Evolutionary conservation across 2,113 vertebrate genomes (phyloP).

Genomic region (Engraulis encrasicolus): DNA sequence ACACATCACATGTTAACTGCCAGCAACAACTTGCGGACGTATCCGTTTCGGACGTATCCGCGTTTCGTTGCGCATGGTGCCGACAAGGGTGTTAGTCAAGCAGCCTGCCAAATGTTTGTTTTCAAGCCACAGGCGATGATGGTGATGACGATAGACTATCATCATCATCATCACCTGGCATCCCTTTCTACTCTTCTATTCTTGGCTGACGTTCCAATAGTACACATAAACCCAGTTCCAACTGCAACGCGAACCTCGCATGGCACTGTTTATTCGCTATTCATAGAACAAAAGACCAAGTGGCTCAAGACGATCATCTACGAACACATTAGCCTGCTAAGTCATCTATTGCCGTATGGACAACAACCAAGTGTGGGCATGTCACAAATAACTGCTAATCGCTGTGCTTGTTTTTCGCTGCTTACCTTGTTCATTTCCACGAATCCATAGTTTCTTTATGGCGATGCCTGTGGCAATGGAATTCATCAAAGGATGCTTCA

Average conservation of each 20-base stretch:
- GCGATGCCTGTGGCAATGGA: background rate
- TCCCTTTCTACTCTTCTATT: background rate
- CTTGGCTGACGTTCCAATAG: background rate
- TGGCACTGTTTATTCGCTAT: background rate
- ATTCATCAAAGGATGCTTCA: background rate
- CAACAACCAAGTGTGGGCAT: background rate
- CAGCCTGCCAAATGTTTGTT: background rate
- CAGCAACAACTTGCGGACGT: background rate
- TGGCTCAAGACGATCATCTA: background rate
- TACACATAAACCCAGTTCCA: background rate
- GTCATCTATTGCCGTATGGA: background rate
- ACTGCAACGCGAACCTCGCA: background rate
- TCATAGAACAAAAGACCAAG: background rate
- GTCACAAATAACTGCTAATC: background rate
- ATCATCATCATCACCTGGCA: no score
- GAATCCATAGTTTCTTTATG: background rate
- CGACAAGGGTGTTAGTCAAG: background rate
- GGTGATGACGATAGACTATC: no score
- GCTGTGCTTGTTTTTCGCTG: background rate
- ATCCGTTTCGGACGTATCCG: no score
- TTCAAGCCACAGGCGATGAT: background rate
- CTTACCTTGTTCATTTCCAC: conserved; percentile 12
- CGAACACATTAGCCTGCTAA: background rate
- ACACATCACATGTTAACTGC: background rate
- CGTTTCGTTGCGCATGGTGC: background rate